Conservation (phyloP, 2,113 vertebrate genomes). For the Erythrocercus mccallii region DNA sequence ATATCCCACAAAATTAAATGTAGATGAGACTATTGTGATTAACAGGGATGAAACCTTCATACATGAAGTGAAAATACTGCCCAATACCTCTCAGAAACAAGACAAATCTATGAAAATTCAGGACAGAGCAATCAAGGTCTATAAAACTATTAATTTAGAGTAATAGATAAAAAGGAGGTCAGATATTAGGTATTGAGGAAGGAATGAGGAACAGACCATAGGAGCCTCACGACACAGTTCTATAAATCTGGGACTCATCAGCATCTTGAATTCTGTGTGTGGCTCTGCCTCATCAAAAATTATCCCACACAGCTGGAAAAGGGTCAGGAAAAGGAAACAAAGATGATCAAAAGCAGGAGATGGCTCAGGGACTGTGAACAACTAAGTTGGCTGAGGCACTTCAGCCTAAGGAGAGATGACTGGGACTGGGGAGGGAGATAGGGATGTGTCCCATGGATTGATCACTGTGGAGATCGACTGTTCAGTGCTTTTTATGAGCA, state of each 20-base stretch:
- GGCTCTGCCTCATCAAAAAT: not conserved
- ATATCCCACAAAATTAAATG: not conserved
- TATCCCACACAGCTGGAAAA: not conserved
- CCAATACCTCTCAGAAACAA: not conserved
- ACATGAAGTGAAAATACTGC: not conserved
- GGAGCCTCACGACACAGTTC: not conserved
- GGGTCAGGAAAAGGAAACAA: conserved; percentile 11
- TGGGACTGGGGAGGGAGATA: not conserved
- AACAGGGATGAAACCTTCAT: not conserved
- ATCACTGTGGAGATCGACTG: not conserved
- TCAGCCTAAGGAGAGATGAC: not conserved
- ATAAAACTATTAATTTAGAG: not conserved
- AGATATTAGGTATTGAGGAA: not conserved
- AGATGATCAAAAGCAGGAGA: not conserved
- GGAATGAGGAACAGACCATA: not conserved
- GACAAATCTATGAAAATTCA: not conserved
- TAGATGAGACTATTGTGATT: not conserved
- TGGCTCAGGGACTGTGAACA: not conserved
- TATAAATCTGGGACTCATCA: not conserved
- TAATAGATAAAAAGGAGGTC: not conserved
- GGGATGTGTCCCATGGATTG: not conserved
- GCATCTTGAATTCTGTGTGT: not conserved
- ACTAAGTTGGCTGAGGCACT: not conserved
- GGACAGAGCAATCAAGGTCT: not conserved
- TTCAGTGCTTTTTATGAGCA: not conserved